These are phyloP conservation scores for Spea hammondii DNA, from an alignment of 2,797 vertebrate species.

Conservation along the genomic window DNA sequence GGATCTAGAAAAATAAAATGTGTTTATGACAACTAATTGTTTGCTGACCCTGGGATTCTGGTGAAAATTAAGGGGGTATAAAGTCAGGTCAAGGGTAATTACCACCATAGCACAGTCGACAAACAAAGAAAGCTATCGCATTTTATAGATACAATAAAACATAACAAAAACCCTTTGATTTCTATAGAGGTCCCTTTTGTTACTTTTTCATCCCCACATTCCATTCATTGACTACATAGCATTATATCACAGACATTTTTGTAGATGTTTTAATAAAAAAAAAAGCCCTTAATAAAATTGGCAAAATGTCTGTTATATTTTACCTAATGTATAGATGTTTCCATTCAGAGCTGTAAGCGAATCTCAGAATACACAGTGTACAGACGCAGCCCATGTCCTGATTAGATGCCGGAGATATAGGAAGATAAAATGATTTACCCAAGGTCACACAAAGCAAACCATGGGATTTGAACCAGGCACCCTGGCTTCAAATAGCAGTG, in stretches of 20 bases:
- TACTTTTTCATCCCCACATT: constrained; percentile 21
- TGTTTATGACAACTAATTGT: constrained; percentile 14
- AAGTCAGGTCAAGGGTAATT: constrained; percentile 48
- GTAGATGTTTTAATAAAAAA: too few species aligned
- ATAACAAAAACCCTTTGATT: constrained; percentile 23
- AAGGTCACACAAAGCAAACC: constrained; percentile 25
- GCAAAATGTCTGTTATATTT: not conserved
- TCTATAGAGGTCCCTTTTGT: constrained; percentile 10
- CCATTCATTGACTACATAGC: constrained; percentile 4
- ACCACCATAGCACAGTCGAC: constrained; percentile 1
- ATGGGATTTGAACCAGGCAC: not conserved
- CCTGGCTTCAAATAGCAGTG: constrained; percentile 9
- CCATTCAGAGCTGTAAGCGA: too few species aligned
- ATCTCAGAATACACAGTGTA: not conserved
- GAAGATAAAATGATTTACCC: constrained; percentile 2
- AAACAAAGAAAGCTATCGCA: constrained; percentile 37
- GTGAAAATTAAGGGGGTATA: constrained; percentile 25
- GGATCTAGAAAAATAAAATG: not conserved
- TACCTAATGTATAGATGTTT: too few species aligned
- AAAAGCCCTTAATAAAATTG: not conserved
- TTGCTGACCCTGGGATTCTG: constrained; percentile 31
- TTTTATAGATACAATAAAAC: constrained; percentile 7
- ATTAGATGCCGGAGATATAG: not conserved
- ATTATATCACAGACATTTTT: not conserved
- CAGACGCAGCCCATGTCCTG: not conserved